Base-by-base conservation (phyloP, 1,140 invertebrate genomes). In the Triops longicaudatus region DNA sequence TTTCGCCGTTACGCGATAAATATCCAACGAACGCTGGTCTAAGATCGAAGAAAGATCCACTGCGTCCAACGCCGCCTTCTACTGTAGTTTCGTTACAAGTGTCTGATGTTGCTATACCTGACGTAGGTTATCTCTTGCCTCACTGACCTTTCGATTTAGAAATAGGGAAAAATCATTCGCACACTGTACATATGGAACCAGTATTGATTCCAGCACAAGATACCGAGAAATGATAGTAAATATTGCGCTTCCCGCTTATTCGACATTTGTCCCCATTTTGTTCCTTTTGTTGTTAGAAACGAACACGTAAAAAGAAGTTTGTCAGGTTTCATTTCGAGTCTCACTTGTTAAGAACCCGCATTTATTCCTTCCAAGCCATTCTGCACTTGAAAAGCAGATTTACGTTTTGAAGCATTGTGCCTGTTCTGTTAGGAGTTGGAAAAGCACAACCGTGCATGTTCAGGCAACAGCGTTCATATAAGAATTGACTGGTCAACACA, bases 341-440 rank as follows among this genome's bases (percentile, higher is more conserved):
- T 63, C 50, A 63, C 50, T 63, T 63, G 50, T 63, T 63, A 63
- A 17, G 14, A 63, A 63, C 50, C 50, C 50, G 50, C 50, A 63
- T 63, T n/a, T 14, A 17, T 22, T 6, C 6, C 50, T 17, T 63
- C 14, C n/a, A 22, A 10, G 10, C 17, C 50, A 14, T 63, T 37
- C 7, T 37, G 31, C 31, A 7, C 31, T 7, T 37, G 31, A 7
- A 7, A 37, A 37, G 2, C 31, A 37, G 31, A 37, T 37, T 37
- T 37, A 4, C 7, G 31, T 37, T 37, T 4, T 7, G 31, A 37
- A 37, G 31, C 2, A 37, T 37, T 37, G 31, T 37, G 2, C 7
- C 31, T 4, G 50, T 63, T 63, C 50, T 10, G 50, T 17, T 6
- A 63, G 50, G 17, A 9, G 6, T 63, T 63, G 50, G n/a, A 17